A percentile compares a stretch with the other conserved stretches of the same genome.
Evolutionary conservation across 2,113 vertebrate genomes (phyloP).

Genomic region (Epinephelus moara): DNA sequence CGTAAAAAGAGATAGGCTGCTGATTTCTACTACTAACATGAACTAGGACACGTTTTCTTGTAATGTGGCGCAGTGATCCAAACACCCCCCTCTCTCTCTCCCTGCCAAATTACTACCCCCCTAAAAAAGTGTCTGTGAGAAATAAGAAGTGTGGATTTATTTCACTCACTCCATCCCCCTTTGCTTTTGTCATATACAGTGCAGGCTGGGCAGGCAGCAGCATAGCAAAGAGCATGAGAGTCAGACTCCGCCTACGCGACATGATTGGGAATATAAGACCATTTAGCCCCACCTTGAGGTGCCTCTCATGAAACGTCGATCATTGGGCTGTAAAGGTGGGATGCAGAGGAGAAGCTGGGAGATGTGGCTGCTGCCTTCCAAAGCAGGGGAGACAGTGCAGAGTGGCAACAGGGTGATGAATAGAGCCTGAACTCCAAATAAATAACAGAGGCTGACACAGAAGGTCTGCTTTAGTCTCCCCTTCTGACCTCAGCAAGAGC

Average conservation of each 20-base stretch:
- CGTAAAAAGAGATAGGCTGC: slow-evolving; percentile 62
- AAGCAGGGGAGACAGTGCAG: slow-evolving; percentile 36
- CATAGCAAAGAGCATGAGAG: slow-evolving; percentile 75
- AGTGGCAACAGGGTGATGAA: slow-evolving; percentile 67
- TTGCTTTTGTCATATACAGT: slow-evolving; percentile 84
- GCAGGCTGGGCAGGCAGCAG: slow-evolving; percentile 77
- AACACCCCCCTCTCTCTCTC: neutral
- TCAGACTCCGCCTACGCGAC: slow-evolving; percentile 77
- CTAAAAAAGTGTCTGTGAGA: slow-evolving; percentile 44
- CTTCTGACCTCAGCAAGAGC: slow-evolving; percentile 68
- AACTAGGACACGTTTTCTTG: slow-evolving; percentile 51
- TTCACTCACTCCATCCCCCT: slow-evolving; percentile 84
- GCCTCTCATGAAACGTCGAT: slow-evolving; percentile 78
- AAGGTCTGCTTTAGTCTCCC: slow-evolving; percentile 71
- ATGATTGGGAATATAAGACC: slow-evolving; percentile 77
- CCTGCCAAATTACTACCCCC: slow-evolving; percentile 19
- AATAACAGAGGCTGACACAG: slow-evolving; percentile 73
- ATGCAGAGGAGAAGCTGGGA: slow-evolving; percentile 67
- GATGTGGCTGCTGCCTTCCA: slow-evolving; percentile 51
- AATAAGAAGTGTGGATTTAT: slow-evolving; percentile 68
- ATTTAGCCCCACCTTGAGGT: slow-evolving; percentile 81
- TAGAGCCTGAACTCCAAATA: slow-evolving; percentile 75
- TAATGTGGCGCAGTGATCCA: slow-evolving; percentile 53
- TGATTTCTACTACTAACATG: slow-evolving; percentile 58
- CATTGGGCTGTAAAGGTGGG: slow-evolving; percentile 70